Percentiles rank a stretch among this genome's conserved stretches.
Conservation (phyloP, 2,888 invertebrate species). For the Synanthedon andrenaeformis region DNA sequence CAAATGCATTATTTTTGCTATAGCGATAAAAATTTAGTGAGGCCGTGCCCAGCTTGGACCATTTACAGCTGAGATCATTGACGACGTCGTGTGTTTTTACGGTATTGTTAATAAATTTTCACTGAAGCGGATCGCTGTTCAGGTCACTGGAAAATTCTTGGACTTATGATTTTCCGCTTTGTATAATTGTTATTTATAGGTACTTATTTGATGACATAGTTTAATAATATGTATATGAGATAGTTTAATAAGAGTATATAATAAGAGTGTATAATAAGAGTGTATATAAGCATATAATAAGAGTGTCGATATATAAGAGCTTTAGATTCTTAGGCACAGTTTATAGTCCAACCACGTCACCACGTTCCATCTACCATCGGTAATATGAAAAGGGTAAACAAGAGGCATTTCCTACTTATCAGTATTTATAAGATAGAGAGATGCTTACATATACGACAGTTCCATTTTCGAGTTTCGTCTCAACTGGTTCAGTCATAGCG, state of each 20-base stretch:
- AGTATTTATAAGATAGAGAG: background rate
- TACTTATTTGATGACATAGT: no score
- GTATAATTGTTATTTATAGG: no score
- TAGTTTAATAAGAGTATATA: no score
- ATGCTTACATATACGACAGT: conserved; percentile 67
- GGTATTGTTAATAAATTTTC: conserved; percentile 3
- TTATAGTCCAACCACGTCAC: no score
- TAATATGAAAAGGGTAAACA: no score
- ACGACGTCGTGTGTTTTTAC: conserved; percentile 20
- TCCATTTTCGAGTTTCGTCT: conserved; percentile 73
- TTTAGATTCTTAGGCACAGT: no score
- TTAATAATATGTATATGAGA: no score
- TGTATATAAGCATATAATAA: no score
- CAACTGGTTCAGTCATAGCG: conserved; percentile 86
- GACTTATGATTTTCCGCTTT: background rate
- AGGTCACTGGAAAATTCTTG: background rate
- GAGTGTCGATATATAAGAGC: no score
- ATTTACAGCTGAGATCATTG: conserved; percentile 6
- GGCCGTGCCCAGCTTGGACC: conserved; percentile 7
- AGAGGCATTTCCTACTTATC: no score
- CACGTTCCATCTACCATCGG: no score
- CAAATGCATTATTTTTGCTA: conserved; percentile 11
- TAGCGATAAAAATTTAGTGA: conserved; percentile 28
- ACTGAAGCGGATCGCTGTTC: background rate
- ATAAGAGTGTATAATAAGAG: no score